Evolutionary conservation across 2,797 vertebrate genomes (phyloP).

Genomic region (Sebastes baramenuke): DNA sequence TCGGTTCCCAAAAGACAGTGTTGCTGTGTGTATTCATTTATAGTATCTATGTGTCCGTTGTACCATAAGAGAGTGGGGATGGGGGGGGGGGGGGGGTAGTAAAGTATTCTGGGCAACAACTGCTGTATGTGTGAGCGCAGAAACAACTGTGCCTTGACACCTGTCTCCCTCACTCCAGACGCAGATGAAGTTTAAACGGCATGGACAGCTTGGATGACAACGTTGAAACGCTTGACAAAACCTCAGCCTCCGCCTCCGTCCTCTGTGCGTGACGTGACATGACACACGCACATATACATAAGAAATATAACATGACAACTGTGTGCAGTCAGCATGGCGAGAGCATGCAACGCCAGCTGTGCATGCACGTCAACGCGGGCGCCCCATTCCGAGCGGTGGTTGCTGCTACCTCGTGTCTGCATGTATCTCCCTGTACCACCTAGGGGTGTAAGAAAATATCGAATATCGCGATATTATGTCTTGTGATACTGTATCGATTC

Average conservation of each 20-base stretch:
- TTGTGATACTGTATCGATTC: too few relatives aligned
- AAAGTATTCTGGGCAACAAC: slow-evolving; percentile 27
- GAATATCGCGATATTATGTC: too few relatives aligned
- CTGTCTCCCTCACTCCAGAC: slow-evolving; percentile 72
- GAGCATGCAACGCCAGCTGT: slow-evolving; percentile 1
- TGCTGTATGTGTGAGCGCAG: neutral
- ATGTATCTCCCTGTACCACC: neutral
- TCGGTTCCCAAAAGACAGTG: neutral
- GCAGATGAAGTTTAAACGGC: slow-evolving; percentile 62
- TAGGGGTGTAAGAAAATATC: too few relatives aligned
- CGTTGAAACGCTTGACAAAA: slow-evolving; percentile 48
- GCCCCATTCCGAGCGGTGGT: neutral
- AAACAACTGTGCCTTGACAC: slow-evolving; percentile 71
- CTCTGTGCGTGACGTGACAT: slow-evolving; percentile 4
- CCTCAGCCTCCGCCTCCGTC: slow-evolving; percentile 4
- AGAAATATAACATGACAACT: slow-evolving; percentile 34
- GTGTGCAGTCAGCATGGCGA: slow-evolving; percentile 49
- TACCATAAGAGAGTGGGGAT: neutral
- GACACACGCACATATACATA: neutral
- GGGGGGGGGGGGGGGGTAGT: neutral
- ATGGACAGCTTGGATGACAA: slow-evolving; percentile 72
- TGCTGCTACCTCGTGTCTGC: slow-evolving; percentile 28
- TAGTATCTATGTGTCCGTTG: slow-evolving; percentile 19
- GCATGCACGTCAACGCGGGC: slow-evolving; percentile 36
- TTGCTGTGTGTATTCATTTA: slow-evolving; percentile 6